These are phyloP conservation scores for Erithacus rubecula DNA, from an alignment of 2,797 vertebrate species.

Conservation along the genomic window DNA sequence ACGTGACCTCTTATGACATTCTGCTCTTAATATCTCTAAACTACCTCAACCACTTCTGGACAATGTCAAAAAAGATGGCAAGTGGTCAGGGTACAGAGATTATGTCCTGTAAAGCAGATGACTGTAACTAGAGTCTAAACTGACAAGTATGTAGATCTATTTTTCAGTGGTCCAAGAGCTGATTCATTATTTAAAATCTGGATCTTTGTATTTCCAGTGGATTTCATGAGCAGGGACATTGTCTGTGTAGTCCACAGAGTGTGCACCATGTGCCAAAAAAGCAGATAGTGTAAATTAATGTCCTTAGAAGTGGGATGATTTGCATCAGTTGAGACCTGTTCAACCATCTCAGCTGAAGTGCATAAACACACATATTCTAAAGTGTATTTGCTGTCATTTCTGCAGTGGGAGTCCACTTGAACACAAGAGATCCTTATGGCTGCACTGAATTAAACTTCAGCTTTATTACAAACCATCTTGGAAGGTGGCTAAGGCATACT, in stretches of 20 bases:
- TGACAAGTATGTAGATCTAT: background rate
- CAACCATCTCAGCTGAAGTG: background rate
- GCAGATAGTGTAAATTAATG: background rate
- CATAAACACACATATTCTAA: background rate
- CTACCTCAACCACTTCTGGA: background rate
- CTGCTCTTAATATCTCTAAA: background rate
- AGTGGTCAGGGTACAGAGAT: background rate
- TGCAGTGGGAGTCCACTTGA: background rate
- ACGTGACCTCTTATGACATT: background rate
- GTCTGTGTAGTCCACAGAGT: background rate
- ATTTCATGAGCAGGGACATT: background rate
- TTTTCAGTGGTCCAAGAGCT: background rate
- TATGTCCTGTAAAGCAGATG: background rate
- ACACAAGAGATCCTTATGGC: background rate
- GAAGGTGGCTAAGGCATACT: background rate
- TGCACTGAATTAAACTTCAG: background rate
- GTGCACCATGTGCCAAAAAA: background rate
- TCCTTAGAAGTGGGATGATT: background rate
- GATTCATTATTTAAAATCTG: background rate
- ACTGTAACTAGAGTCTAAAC: background rate
- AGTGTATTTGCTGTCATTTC: background rate
- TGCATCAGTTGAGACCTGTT: background rate
- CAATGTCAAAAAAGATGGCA: background rate
- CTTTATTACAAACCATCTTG: background rate
- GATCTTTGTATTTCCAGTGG: background rate